Evolutionary conservation across 2,888 invertebrate genomes (phyloP), one percentile per base, ranked within the genome.

Genomic region (Argynnis bischoffii): DNA sequence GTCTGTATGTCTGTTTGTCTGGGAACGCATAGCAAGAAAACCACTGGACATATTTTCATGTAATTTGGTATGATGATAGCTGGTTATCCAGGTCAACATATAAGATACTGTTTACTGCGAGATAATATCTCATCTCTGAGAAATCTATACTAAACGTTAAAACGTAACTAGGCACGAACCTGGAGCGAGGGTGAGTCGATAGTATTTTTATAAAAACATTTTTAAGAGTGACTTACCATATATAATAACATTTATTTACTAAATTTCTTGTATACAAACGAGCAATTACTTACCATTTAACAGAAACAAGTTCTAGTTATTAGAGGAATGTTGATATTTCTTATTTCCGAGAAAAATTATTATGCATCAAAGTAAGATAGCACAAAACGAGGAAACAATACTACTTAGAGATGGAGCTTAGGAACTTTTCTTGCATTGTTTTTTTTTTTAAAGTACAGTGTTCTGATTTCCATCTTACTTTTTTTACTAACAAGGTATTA

Each of bases 281-380:
- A 55, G 63, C 64, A 59, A 66, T 71, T 69, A 71, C 66, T 63
- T 63, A 66, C 57, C 41, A 55, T 50, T 31, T 60, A 68, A 68
- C 55, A 26, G 55, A 51, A 63, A 63, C 59, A 41, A 55, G 56
- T 63, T 57, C 31, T 47, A 66, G 56, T 56, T 59, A 46, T 41
- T 55, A 60, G 54, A 68, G 63, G 46, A 63, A 64, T 21, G 63
- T 60, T 69, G 55, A 66, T 71, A 71, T 66, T 71, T 53, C 63
- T 69, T 69, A 65, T 66, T 66, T 60, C 48, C 60, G 8, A 55
- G 60, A 54, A 59, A 57, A 68, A 69, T 66, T 57, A 67, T 56
- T 66, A 63, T 63, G 53, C 69, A 69, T 64, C 55, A 69, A 60
- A 64, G 59, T 48, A 59, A 31, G 48, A 31, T n/a, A 26, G 57